These are phyloP conservation scores for Drosophila tripunctata DNA, from an alignment of 2,888 invertebrate genomes.

Conservation along the genomic window DNA sequence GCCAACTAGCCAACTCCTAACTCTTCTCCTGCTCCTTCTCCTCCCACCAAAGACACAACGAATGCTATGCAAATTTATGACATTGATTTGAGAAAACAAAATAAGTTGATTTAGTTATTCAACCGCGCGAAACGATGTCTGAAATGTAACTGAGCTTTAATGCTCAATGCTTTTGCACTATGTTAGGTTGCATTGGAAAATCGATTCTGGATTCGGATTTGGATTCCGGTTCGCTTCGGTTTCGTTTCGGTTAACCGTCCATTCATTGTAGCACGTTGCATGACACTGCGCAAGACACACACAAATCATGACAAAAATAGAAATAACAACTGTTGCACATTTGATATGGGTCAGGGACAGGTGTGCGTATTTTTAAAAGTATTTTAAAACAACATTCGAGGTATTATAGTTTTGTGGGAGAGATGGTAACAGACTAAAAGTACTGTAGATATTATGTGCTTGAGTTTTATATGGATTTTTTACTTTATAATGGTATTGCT, in stretches of 20 bases:
- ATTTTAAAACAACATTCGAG: not conserved
- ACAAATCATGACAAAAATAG: conserved; percentile 56
- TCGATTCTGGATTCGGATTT: conserved; percentile 58
- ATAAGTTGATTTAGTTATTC: not conserved
- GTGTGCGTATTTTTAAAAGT: not conserved
- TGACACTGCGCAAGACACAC: conserved; percentile 80
- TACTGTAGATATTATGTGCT: no score
- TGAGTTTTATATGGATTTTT: no score
- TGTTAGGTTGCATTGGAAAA: conserved; percentile 55
- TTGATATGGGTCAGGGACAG: conserved; percentile 20
- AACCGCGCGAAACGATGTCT: conserved; percentile 37
- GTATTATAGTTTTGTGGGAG: not conserved
- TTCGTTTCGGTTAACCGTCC: conserved; percentile 32
- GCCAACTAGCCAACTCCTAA: not conserved
- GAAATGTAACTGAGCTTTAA: conserved; percentile 53
- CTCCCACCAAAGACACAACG: not conserved
- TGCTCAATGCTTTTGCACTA: not conserved
- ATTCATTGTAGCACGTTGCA: conserved; percentile 51
- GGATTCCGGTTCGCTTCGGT: no score
- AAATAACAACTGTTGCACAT: conserved; percentile 79
- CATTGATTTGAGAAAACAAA: conserved; percentile 13
- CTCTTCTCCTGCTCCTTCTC: not conserved
- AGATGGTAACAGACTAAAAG: not conserved
- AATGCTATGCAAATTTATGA: conserved; percentile 32
- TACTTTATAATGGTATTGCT: no score